These are phyloP conservation scores for Alexandromys fortis DNA, from an alignment of 2,113 vertebrate species.

Conservation along the genomic window DNA sequence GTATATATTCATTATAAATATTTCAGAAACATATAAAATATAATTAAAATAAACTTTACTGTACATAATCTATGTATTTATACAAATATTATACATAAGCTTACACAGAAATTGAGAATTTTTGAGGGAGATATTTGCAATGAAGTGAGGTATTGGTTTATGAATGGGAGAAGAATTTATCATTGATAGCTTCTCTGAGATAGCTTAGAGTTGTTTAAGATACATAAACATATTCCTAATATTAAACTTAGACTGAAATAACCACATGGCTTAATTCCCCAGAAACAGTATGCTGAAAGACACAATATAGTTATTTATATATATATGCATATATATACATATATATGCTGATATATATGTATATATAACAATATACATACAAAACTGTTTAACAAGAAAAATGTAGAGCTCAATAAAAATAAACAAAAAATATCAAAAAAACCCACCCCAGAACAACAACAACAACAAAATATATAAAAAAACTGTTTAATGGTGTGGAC, in stretches of 20 bases:
- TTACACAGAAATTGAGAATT: neutral
- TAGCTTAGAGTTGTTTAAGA: neutral
- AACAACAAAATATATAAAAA: too few relatives aligned
- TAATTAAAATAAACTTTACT: neutral
- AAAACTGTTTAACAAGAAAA: too few relatives aligned
- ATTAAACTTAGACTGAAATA: neutral
- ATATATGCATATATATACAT: too few relatives aligned
- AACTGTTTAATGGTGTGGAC: rapidly evolving
- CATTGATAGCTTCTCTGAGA: neutral
- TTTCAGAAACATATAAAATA: neutral
- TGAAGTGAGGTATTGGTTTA: neutral
- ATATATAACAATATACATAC: neutral
- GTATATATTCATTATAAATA: neutral
- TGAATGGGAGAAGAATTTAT: neutral
- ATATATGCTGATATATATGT: too few relatives aligned
- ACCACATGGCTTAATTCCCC: neutral
- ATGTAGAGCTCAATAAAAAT: too few relatives aligned
- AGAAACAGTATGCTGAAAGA: neutral
- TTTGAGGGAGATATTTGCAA: neutral
- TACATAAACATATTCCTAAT: neutral
- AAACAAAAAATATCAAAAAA: too few relatives aligned
- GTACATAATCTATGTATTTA: neutral
- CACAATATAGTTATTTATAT: neutral
- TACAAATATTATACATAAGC: neutral
- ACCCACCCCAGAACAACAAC: too few relatives aligned